Evolutionary conservation across 1,140 invertebrate species (phyloP).

Genomic region (Macrocentrus cingulum): DNA sequence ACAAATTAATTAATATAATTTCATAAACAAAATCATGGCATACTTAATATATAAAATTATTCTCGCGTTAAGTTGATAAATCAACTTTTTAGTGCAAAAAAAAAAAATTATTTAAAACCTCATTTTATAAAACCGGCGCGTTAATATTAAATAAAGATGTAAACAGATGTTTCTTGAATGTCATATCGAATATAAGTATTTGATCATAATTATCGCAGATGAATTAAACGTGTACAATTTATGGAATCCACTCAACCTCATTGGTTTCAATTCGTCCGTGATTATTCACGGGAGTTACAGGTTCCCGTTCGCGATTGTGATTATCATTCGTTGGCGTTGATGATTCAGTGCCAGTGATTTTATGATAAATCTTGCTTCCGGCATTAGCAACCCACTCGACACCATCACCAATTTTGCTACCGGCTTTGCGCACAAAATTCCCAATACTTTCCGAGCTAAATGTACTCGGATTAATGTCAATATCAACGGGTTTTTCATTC

Average conservation of each 20-base stretch:
- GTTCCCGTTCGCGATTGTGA: background rate
- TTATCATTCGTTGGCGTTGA: slow-evolving; percentile 33
- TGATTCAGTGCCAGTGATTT: slow-evolving; percentile 45
- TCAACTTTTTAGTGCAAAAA: too few relatives aligned
- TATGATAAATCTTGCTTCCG: slow-evolving; percentile 63
- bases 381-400: slow-evolving; percentile 61
- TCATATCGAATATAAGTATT: background rate
- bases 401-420: slow-evolving; percentile 70
- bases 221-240: slow-evolving; percentile 24
- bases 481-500: slow-evolving; percentile 66
- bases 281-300: slow-evolving; percentile 5
- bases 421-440: slow-evolving; percentile 69
- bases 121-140: too few relatives aligned
- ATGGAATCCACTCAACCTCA: slow-evolving; percentile 56
- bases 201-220: slow-evolving; percentile 2
- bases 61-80: too few relatives aligned
- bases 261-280: slow-evolving; percentile 45
- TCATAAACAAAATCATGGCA: too few relatives aligned
- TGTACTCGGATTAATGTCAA: slow-evolving; percentile 74
- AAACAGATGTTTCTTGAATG: background rate
- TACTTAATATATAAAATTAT: too few relatives aligned
- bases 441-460: slow-evolving; percentile 73
- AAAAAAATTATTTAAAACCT: too few relatives aligned
- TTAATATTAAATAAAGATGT: too few relatives aligned
- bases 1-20: too few relatives aligned